Evolutionary conservation across 2,797 vertebrate genomes (phyloP).

Genomic region (Hypotaenidia okinawae): DNA sequence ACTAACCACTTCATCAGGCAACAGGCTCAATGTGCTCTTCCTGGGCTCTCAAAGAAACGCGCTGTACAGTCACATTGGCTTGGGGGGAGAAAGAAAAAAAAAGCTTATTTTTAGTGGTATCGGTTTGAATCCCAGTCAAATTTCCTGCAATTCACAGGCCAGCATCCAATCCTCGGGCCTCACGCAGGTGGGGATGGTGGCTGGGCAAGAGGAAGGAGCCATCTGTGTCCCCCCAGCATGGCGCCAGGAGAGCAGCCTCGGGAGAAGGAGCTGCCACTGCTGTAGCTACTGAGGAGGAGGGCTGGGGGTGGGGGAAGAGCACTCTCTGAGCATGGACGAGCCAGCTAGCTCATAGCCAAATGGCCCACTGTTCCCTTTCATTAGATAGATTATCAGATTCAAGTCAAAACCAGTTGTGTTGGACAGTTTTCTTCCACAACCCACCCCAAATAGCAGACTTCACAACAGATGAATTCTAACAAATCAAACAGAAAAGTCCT

Average conservation of each 20-base stretch:
- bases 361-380: not conserved
- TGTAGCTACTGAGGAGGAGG: not conserved
- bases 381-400: not conserved
- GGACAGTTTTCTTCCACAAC: not conserved
- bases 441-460: not conserved
- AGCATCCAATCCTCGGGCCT: not conserved
- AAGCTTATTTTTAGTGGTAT: not conserved
- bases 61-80: not conserved
- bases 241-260: not conserved
- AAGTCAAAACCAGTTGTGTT: not conserved
- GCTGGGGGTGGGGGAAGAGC: not conserved
- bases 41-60: not conserved
- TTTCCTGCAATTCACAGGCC: not conserved
- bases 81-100: rapidly evolving
- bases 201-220: not conserved
- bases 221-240: not conserved
- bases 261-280: not conserved
- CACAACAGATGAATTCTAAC: not conserved
- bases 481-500: not conserved
- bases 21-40: not conserved
- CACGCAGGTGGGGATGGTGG: not conserved
- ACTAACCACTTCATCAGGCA: not conserved
- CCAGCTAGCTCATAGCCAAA: not conserved
- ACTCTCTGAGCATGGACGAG: not conserved
- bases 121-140: not conserved